Evolutionary conservation across 2,888 invertebrate genomes (phyloP).

Genomic region (Ligdia adustata): DNA sequence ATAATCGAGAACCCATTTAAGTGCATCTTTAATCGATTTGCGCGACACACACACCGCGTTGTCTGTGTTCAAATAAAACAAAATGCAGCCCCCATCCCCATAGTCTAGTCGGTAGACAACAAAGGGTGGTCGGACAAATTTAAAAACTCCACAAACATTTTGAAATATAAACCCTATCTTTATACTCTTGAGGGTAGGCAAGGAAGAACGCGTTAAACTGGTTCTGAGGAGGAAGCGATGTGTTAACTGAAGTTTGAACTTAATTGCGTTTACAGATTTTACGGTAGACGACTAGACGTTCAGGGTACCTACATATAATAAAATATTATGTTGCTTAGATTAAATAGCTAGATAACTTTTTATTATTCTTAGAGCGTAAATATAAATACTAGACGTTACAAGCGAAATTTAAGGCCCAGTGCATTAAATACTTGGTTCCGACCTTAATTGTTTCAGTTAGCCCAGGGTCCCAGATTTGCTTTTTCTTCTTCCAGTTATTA

Average conservation of each 20-base stretch:
- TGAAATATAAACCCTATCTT: slow-evolving; percentile 41
- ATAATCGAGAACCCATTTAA: slow-evolving; percentile 17
- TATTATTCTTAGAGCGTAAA: no score
- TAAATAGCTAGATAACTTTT: no score
- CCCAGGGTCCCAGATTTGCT: no score
- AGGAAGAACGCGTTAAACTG: slow-evolving; percentile 27
- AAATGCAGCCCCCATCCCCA: slow-evolving; percentile 62
- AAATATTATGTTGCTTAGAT: no score
- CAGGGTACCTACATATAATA: neutral
- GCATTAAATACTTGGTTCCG: no score
- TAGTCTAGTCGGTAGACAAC: slow-evolving; percentile 78
- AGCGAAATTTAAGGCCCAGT: no score
- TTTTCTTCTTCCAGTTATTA: no score
- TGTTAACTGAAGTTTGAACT: slow-evolving; percentile 74
- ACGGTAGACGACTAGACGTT: slow-evolving; percentile 49
- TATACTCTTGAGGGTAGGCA: slow-evolving; percentile 26
- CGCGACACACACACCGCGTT: slow-evolving; percentile 43
- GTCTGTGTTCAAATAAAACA: slow-evolving; percentile 73
- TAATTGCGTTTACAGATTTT: slow-evolving; percentile 77
- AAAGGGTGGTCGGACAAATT: slow-evolving; percentile 67
- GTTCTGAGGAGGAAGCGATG: slow-evolving; percentile 63
- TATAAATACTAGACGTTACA: no score
- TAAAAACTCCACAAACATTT: slow-evolving; percentile 27
- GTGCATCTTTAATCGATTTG: slow-evolving; percentile 50
- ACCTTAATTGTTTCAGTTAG: no score